Conservation (phyloP, 2,797 vertebrate genomes). For the Potorous gilbertii region DNA sequence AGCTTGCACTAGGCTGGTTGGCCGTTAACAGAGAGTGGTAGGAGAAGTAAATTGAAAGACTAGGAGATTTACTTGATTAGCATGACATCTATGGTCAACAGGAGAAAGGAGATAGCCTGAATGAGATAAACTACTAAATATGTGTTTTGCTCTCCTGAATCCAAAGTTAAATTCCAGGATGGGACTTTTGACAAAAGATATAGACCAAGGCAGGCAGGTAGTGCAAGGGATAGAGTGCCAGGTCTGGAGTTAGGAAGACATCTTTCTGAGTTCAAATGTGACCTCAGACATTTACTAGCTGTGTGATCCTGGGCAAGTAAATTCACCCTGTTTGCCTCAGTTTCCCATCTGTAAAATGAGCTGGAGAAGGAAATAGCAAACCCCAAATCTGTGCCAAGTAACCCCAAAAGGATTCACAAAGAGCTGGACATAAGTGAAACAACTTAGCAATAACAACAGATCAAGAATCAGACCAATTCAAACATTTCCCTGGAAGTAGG, state of each 20-base stretch:
- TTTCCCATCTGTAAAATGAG: neutral
- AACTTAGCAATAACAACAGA: neutral
- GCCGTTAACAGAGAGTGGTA: neutral
- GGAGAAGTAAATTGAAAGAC: constrained; percentile 9
- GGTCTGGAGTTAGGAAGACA: neutral
- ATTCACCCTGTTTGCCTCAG: neutral
- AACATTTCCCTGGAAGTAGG: neutral
- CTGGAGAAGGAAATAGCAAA: neutral
- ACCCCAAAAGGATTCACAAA: neutral
- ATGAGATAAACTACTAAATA: neutral
- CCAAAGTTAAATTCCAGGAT: neutral
- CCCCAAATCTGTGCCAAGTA: no score
- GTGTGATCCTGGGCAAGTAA: neutral
- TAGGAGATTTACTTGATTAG: neutral
- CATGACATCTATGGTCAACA: neutral
- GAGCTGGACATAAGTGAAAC: neutral
- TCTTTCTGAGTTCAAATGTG: neutral
- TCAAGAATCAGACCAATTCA: neutral
- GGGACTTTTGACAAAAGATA: neutral
- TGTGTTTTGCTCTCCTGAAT: neutral
- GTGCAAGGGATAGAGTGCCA: neutral
- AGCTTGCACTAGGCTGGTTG: neutral
- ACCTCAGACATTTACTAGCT: neutral
- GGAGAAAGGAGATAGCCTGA: neutral
- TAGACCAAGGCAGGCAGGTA: neutral